phyloP scores from a whole-genome alignment of 2,113 vertebrate genomes.

The Diphyllodes magnificus region DNA sequence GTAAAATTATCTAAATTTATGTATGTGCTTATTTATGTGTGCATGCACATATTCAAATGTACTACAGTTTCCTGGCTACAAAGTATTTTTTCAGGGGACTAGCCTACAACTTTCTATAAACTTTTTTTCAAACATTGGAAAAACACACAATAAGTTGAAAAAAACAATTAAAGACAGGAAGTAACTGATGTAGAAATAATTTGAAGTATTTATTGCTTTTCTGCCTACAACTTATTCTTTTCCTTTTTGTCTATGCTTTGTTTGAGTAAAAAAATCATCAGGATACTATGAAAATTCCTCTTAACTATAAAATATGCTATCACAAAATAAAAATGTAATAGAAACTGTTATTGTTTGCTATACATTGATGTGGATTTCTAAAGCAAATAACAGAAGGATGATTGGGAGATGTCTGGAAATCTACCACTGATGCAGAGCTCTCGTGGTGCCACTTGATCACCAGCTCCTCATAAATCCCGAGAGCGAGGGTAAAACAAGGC shows the following conservation, averaged over 20 bases:
- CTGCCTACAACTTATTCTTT: neutral
- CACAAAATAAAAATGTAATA: neutral
- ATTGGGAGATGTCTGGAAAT: neutral
- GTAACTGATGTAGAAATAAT: neutral
- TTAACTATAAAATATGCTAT: neutral
- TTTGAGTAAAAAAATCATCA: neutral
- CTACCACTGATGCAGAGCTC: neutral
- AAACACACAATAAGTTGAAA: neutral
- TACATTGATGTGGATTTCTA: neutral
- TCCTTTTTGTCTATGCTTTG: neutral
- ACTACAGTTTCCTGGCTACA: neutral
- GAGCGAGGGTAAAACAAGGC: neutral
- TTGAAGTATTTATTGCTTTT: neutral
- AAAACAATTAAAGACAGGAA: neutral
- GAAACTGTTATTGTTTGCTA: neutral
- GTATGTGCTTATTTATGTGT: rapidly evolving
- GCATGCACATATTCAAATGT: neutral
- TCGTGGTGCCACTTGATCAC: neutral
- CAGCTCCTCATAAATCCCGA: neutral
- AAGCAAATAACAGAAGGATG: neutral
- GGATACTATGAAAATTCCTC: neutral
- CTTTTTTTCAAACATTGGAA: neutral
- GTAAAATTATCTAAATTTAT: neutral
- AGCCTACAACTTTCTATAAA: neutral
- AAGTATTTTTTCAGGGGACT: neutral